Base-by-base conservation (phyloP, 2,113 vertebrate genomes). In the Beaufortia kweichowensis region DNA sequence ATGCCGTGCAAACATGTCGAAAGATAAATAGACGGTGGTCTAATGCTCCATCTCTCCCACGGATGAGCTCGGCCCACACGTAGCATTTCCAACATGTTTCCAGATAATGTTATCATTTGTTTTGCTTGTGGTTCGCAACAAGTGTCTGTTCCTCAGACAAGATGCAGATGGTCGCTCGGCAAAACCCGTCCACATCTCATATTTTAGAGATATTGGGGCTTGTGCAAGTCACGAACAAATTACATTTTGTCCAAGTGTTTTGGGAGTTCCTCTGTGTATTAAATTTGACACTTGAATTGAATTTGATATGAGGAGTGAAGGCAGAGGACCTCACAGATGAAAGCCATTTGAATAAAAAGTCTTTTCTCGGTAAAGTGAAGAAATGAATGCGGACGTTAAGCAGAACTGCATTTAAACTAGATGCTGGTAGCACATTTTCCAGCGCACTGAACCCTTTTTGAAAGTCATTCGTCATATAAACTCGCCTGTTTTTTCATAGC, bases 81-180 rank as follows among this genome's bases (percentile, higher is more conserved):
- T 65, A 74, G 28, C 29, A 79, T 77, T 63, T 60, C 19, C 67
- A 68, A 68, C 43, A 68, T 70, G 69, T 61, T 61, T 66, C 48
- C 28, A 31, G 41, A 39, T 78, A 79, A 76, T 57, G 64, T 76
- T 71, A 59, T 76, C 82, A 61, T 78, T 84, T 68, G 77, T 76
- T 71, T 78, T 68, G n/a, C 76, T 69, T 15, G 29, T 21, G 76
- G 65, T 41, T 76, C 26, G 57, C 29, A 31, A 50, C 48, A 76
- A 41, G 43, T 74, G 56, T 66, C 29, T 21, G 67, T 76, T 31
- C 66, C 75, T 63, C 15, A 24, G 77, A 79, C 24, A 57, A 53
- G 64, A 28, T 70, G 21, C 66, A 79, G 77, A 75, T 66, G 57
- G 50, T 65, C 46, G n/a, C 48, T 53, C 60, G 41, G 31, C 31